A percentile compares a stretch with the other conserved stretches of the same genome.
phyloP scores from a whole-genome alignment of 2,113 vertebrate genomes.

The Elephantulus edwardii region DNA sequence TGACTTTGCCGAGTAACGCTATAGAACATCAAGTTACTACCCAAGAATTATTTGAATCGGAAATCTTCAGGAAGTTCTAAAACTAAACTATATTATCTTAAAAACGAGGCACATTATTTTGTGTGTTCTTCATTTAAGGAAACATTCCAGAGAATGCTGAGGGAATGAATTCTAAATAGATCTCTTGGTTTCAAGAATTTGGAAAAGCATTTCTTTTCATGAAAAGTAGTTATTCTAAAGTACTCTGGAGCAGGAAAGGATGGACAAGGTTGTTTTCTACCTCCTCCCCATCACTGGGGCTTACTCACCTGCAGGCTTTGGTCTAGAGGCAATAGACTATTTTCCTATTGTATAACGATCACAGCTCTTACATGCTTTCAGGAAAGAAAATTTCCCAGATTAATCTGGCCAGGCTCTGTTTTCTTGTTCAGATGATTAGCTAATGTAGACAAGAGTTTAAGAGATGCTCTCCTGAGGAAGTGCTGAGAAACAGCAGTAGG shows the following conservation, averaged over 20 bases:
- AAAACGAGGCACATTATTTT: not conserved
- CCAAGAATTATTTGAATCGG: not conserved
- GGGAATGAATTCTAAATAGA: not conserved
- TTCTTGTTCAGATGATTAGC: slow-evolving; percentile 45
- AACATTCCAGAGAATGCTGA: not conserved
- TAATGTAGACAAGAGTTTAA: slow-evolving; percentile 41
- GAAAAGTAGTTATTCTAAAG: not conserved
- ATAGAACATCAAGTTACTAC: not conserved
- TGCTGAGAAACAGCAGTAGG: slow-evolving; percentile 82
- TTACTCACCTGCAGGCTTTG: not conserved
- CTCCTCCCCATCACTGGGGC: not conserved
- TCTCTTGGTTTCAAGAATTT: not conserved
- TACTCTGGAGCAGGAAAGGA: not conserved
- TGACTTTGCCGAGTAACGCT: not conserved
- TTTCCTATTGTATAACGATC: not conserved
- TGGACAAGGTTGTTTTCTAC: not conserved
- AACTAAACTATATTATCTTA: not conserved
- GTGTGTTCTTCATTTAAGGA: not conserved
- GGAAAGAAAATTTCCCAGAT: not conserved
- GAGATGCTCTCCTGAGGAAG: slow-evolving; percentile 63
- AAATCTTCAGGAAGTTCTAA: not conserved
- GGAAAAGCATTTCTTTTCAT: not conserved
- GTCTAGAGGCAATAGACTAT: not conserved
- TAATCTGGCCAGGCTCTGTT: not conserved
- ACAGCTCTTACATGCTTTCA: not conserved